Base-by-base conservation (phyloP, 2,113 vertebrate genomes). In the Oreochromis tanganicae region DNA sequence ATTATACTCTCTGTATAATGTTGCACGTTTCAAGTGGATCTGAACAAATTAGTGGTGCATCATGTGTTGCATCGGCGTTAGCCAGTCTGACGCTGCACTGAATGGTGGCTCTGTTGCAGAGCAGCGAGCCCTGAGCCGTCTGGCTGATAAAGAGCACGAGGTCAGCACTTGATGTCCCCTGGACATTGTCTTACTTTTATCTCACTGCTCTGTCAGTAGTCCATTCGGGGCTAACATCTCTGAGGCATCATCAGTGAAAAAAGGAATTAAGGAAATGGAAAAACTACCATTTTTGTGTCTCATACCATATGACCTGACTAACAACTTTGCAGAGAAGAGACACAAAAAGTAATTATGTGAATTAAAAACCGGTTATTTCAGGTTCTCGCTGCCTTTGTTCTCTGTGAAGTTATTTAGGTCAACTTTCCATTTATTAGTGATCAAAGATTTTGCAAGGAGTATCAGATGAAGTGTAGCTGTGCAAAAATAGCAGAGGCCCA, bases 31-130 rank as follows among this genome's bases (percentile, higher is more conserved):
- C 4, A 79, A 82, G 52, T 57, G 29, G 36, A 75, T 82, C 63
- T 29, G 29, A 90, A 71, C 52, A 46, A 85, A 85, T 90, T 84
- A 29, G 66, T 89, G 68, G 81, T 54, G 83, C 83, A 91, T 87
- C 86, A 89, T 66, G 89, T 71, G 88, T 89, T 81, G 41, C 14
- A 59, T 84, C 57, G 73, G 41, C 21, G 21, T 78, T 50, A 54
- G 29, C 43, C 56, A 9, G 11, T 46, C 68, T 83, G 87, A 54
- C 32, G 5, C 50, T 87, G 48, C 38, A 75, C 54, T 93, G 89
- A 94, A 94, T 95, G 80, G 91, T 17, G 73, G 59, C 93, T 95
- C 90, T 94, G 94, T 94, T 90, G 29, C 61, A 87, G 86, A 88
- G 83, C 12, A 14, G 71, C 14, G 32, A 88, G 88, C 89, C 57